Evolutionary conservation across 1,140 invertebrate species (phyloP).

Genomic region (Neocloeon triangulifer): DNA sequence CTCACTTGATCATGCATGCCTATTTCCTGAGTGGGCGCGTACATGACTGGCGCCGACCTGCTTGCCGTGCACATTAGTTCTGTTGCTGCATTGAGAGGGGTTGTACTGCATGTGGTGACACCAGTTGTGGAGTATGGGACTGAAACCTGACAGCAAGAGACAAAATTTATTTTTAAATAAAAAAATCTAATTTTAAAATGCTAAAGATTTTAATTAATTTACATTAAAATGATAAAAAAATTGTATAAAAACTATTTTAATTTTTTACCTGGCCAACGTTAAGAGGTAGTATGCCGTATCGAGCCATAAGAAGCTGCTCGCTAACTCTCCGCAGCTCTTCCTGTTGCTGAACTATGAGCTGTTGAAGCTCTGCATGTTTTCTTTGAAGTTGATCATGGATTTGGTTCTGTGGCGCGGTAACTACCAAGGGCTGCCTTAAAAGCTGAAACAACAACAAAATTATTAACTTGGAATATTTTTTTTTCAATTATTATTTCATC

Average conservation of each 20-base stretch:
- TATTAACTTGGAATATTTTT: too few relatives aligned
- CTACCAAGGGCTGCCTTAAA: slow-evolving; percentile 24
- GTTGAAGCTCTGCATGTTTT: slow-evolving; percentile 64
- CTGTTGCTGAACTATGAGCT: slow-evolving; percentile 63
- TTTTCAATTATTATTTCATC: too few relatives aligned
- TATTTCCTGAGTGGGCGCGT: too few relatives aligned
- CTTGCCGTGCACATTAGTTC: too few relatives aligned
- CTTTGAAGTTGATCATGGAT: slow-evolving; percentile 49
- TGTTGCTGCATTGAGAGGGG: too few relatives aligned
- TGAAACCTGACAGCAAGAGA: slow-evolving; percentile 9
- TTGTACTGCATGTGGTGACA: slow-evolving; percentile 6
- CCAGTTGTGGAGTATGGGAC: slow-evolving; percentile 9
- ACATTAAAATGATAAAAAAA: too few relatives aligned
- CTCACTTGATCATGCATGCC: too few relatives aligned
- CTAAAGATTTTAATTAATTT: slow-evolving; percentile 3
- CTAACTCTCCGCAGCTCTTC: slow-evolving; percentile 61
- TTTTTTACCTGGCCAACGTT: neutral
- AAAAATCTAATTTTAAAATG: slow-evolving; percentile 3
- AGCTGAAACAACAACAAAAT: slow-evolving; percentile 14
- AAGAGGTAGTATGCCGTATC: slow-evolving; percentile 38
- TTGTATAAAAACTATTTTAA: too few relatives aligned
- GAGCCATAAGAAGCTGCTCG: slow-evolving; percentile 61
- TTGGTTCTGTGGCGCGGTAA: slow-evolving; percentile 31
- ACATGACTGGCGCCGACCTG: slow-evolving; percentile 1
- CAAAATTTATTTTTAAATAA: too few relatives aligned